phyloP scores from a whole-genome alignment of 2,113 vertebrate species.

The Cygnus atratus region DNA sequence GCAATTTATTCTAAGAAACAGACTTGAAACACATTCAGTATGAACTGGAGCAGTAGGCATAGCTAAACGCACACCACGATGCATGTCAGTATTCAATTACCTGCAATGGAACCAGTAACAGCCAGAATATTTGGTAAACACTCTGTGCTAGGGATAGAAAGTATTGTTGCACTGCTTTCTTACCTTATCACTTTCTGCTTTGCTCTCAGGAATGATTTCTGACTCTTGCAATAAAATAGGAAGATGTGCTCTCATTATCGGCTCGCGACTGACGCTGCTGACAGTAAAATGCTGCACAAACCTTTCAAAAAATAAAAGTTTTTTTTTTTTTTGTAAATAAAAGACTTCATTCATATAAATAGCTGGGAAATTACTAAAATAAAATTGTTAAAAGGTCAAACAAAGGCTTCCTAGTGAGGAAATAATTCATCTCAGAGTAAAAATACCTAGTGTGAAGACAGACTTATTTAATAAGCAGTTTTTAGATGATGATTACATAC shows the following conservation, averaged over 20 bases:
- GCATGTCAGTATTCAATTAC: neutral
- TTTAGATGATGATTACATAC: neutral
- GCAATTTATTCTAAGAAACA: neutral
- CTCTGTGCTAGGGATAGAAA: accelerated
- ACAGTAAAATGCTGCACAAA: slow-evolving; percentile 90
- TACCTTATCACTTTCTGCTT: slow-evolving; percentile 82
- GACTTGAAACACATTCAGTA: neutral
- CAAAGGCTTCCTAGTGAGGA: neutral
- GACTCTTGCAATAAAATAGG: slow-evolving; percentile 80
- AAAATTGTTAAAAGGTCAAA: neutral
- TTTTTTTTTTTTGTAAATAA: neutral
- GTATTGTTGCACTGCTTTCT: neutral
- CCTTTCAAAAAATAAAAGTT: slow-evolving; percentile 69
- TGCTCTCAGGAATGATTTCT: slow-evolving; percentile 60
- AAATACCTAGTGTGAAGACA: neutral
- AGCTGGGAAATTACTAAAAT: neutral
- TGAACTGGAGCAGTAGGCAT: neutral
- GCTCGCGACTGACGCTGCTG: slow-evolving; percentile 85
- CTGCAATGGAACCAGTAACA: neutral
- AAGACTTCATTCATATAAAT: neutral
- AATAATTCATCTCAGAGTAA: neutral
- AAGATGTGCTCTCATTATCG: slow-evolving; percentile 85
- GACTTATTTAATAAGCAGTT: neutral
- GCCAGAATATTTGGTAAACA: neutral
- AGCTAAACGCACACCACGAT: neutral